These are phyloP conservation scores for Heliconius aoede DNA, from an alignment of 2,888 invertebrate genomes.

Conservation along the genomic window DNA sequence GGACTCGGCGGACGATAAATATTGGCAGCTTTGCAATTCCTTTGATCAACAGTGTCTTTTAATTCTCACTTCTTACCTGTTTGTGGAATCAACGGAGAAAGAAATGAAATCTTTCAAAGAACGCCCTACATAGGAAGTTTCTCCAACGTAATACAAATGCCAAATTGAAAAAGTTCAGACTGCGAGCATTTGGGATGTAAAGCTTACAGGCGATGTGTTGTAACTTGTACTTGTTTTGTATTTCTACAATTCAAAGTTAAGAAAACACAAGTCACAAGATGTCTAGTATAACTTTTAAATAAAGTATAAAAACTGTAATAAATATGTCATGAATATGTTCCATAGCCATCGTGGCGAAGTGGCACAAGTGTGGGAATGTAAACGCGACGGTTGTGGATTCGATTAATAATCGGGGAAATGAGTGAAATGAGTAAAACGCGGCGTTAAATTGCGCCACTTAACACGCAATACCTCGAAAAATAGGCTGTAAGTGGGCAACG, in stretches of 20 bases:
- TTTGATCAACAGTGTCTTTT: constrained; percentile 38
- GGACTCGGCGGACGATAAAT: constrained; percentile 37
- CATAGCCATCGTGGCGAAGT: no score
- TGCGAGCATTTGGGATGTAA: constrained; percentile 27
- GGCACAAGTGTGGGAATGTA: no score
- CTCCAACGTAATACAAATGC: constrained; percentile 36
- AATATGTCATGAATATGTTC: no score
- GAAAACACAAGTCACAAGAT: not conserved
- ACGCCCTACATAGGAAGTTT: constrained; percentile 21
- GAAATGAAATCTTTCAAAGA: constrained; percentile 23
- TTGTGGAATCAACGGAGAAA: constrained; percentile 60
- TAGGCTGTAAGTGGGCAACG: no score
- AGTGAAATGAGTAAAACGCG: no score
- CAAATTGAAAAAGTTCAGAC: constrained; percentile 38
- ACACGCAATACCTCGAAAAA: no score
- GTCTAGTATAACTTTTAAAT: no score
- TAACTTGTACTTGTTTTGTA: not conserved
- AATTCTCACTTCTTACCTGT: constrained; percentile 59
- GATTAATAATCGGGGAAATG: no score
- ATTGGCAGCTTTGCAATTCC: constrained; percentile 27
- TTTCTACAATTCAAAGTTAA: not conserved
- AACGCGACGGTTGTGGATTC: no score
- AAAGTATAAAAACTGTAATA: no score
- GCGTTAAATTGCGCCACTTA: no score
- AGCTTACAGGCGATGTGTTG: constrained; percentile 7